Base-by-base conservation (phyloP, 2,888 invertebrate species). In the Acrobasis repandana region DNA sequence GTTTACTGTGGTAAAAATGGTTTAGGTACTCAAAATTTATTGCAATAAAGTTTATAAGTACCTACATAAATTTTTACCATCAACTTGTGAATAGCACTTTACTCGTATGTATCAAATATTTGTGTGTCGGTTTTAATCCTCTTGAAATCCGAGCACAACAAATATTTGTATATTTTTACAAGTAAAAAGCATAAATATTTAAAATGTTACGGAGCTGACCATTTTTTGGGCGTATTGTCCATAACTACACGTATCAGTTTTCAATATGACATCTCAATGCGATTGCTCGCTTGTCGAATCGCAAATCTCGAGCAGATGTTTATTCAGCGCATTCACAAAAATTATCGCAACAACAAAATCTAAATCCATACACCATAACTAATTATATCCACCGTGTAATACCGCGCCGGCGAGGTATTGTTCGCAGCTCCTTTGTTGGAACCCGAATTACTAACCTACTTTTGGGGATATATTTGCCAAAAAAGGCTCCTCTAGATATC, bases 361-460 rank as follows among this genome's bases (percentile, higher is more conserved):
- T 90, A 90, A 91, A 91, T 90, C 91, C 90, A 84, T 89, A 83
- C 87, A 91, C 91, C 92, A 92, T 90, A 89, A 82, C 91, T 92
- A 92, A 92, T 92, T 90, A 92, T 88, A 92, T 90, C 90, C 90
- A 90, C 86, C 90, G 68, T 87, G 86, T 90, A 91, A 91, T 87
- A 83, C 80, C 74, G 78, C 79, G 85, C 80, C 82, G 78, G 80
- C 75, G 71, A 73, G 70, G 75, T 71, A 83, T 89, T 91, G 89
- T 90, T 88, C 86, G 83, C 60, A 50, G 61, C 18, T 62, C 80
- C 73, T 76, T 90, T 91, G 88, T 90, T 63, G 62, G 71, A 76
- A 73, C 74, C 83, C 84, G 91, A 86, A 91, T 92, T 91, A 92
- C 90, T 91, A 90, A 92, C 92, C 92, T 88, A 92, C 83, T 91